Conservation (phyloP, 2,797 vertebrate genomes). For the Chloroceryle inda region DNA sequence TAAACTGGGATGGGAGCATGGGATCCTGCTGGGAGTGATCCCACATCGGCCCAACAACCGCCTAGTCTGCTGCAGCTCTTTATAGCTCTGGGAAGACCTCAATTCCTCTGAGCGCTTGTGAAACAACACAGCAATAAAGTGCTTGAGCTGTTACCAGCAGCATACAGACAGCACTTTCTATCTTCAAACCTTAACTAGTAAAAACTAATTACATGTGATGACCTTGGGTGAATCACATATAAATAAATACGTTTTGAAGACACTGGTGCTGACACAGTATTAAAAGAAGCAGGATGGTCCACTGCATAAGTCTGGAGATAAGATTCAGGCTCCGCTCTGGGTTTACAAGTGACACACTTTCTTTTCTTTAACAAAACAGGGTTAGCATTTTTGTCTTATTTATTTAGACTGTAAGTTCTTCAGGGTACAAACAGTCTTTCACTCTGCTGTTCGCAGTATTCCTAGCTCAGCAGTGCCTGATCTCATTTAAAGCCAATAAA, state of each 20-base stretch:
- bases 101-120: background rate
- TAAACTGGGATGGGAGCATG: background rate
- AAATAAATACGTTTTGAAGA: background rate
- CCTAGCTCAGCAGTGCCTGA: background rate
- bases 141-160: background rate
- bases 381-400: slow-evolving; percentile 12
- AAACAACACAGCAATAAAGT: slow-evolving; percentile 27
- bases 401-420: background rate
- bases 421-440: background rate
- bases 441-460: background rate
- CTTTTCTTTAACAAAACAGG: background rate
- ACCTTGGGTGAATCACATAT: background rate
- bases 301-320: background rate
- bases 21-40: background rate
- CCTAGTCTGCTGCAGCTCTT: slow-evolving; percentile 20
- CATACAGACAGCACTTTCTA: background rate
- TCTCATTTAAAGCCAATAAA: background rate
- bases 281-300: background rate
- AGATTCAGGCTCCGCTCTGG: background rate
- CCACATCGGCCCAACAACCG: background rate
- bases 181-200: background rate
- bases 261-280: background rate
- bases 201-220: background rate
- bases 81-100: background rate
- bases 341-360: background rate